phyloP scores from a whole-genome alignment of 2,113 vertebrate species.

The Cynocephalus volans region DNA sequence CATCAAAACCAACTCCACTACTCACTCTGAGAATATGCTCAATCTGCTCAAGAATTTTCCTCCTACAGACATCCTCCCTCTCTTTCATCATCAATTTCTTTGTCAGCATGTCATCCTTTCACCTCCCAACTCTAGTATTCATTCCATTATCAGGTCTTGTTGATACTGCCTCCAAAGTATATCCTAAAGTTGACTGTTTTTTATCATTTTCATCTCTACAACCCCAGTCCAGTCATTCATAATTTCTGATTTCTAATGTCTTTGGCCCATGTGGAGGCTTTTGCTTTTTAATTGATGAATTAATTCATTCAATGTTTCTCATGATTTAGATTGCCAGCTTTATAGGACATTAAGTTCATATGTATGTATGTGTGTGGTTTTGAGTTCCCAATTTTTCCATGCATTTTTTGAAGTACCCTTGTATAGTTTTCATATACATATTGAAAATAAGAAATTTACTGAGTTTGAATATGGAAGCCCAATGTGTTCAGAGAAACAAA shows the following conservation, averaged over 20 bases:
- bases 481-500: background rate
- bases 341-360: background rate
- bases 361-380: background rate
- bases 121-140: background rate
- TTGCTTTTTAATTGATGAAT: background rate
- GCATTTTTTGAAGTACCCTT: no score
- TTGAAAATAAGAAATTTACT: conserved; percentile 32
- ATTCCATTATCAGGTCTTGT: background rate
- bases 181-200: background rate
- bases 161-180: background rate
- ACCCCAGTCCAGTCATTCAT: background rate
- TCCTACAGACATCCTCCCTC: background rate
- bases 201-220: background rate
- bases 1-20: background rate
- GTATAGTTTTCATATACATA: background rate
- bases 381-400: background rate
- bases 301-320: conserved; percentile 6
- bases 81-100: background rate
- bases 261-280: background rate
- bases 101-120: background rate
- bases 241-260: background rate
- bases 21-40: background rate
- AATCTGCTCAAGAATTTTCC: background rate
- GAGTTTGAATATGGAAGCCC: background rate
- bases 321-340: background rate